A percentile compares a stretch with the other conserved stretches of the same genome.
Conservation (phyloP, 1,140 invertebrate genomes). For the Platorchestia sp. region DNA sequence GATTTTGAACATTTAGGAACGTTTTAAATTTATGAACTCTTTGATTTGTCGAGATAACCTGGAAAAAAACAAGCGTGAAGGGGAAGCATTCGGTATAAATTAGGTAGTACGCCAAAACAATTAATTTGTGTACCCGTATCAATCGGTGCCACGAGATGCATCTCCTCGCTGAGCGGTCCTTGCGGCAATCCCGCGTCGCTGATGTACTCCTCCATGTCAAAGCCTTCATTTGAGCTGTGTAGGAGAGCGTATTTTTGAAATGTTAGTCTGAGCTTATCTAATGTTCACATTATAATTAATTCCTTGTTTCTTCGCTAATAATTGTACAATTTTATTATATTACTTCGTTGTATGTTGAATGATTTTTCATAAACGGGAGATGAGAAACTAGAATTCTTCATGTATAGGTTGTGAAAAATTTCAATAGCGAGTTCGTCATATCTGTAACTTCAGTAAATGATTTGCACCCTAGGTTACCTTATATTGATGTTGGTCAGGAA, state of each 20-base stretch:
- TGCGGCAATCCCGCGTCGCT: background rate
- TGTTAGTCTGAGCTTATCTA: background rate
- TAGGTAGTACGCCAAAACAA: background rate
- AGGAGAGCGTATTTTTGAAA: background rate
- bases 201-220: background rate
- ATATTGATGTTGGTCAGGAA: conserved; percentile 75
- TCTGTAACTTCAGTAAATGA: background rate
- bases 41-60: background rate
- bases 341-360: background rate
- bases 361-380: background rate
- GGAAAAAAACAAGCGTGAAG: background rate
- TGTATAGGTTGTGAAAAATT: background rate
- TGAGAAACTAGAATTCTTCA: background rate
- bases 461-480: background rate
- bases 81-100: background rate
- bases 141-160: conserved; percentile 73
- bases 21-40: background rate
- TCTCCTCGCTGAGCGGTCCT: conserved; percentile 70
- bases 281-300: background rate
- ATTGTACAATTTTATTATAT: background rate
- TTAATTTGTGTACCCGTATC: conserved; percentile 36
- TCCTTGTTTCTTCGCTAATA: background rate
- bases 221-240: background rate
- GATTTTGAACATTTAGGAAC: too few species aligned
- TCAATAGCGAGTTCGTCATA: background rate